A percentile compares a stretch with the other conserved stretches of the same genome.
phyloP scores from a whole-genome alignment of 1,140 invertebrate species.

The Bilobella aurantiaca region DNA sequence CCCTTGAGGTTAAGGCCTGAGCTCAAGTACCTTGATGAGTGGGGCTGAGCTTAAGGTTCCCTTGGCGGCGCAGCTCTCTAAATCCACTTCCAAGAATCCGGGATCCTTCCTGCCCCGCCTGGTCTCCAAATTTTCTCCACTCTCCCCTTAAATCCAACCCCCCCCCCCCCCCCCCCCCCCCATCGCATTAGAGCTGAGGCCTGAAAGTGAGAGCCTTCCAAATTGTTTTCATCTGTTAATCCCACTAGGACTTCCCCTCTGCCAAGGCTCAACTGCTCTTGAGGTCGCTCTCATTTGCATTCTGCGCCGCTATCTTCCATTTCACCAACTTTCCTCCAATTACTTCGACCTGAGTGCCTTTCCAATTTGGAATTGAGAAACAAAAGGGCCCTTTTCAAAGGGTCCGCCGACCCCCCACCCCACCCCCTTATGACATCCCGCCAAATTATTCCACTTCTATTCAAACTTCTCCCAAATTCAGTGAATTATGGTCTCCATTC shows the following conservation, averaged over 20 bases:
- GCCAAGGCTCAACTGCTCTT: neutral
- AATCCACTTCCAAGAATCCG: too few species aligned
- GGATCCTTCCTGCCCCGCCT: too few species aligned
- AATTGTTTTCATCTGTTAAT: slow-evolving; percentile 1
- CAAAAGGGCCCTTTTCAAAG: too few species aligned
- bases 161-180: too few species aligned
- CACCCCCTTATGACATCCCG: too few species aligned
- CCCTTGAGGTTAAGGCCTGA: too few species aligned
- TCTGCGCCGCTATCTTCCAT: neutral
- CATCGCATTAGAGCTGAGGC: neutral
- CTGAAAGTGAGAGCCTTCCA: neutral
- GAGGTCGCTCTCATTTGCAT: neutral
- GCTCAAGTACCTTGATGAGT: too few species aligned
- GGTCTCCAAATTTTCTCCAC: too few species aligned
- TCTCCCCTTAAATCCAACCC: neutral
- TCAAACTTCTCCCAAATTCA: neutral
- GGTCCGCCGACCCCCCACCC: too few species aligned
- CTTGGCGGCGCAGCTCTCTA: too few species aligned
- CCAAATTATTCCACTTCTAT: too few species aligned
- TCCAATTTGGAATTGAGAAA: neutral
- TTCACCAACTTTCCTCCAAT: slow-evolving; percentile 5
- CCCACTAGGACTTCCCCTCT: neutral
- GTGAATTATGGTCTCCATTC: neutral
- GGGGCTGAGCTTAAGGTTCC: too few species aligned
- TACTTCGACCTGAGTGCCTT: slow-evolving; percentile 3